These are phyloP conservation scores for Luehdorfia chinensis DNA, from an alignment of 1,140 invertebrate genomes.

Conservation along the genomic window DNA sequence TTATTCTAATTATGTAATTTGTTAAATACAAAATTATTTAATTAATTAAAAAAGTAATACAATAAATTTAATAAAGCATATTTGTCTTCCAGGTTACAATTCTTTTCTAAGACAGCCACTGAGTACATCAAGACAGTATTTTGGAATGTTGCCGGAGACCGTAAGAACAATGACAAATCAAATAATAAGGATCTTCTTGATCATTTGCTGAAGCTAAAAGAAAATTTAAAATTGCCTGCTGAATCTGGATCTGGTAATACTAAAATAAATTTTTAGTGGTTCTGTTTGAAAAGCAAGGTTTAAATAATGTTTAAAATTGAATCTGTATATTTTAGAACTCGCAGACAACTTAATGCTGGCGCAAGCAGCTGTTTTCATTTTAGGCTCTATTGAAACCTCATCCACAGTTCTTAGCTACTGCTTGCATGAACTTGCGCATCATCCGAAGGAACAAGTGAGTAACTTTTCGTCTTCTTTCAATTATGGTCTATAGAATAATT, in stretches of 20 bases:
- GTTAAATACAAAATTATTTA: too few species aligned
- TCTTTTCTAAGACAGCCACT: slow-evolving; percentile 70
- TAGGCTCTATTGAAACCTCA: slow-evolving; percentile 88
- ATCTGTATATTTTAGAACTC: slow-evolving; percentile 54
- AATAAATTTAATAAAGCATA: too few species aligned
- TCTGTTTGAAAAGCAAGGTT: too few species aligned
- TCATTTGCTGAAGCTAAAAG: slow-evolving; percentile 76
- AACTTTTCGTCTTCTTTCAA: too few species aligned
- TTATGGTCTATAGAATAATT: slow-evolving; percentile 11
- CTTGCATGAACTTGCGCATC: slow-evolving; percentile 82
- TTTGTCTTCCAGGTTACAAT: slow-evolving; percentile 71
- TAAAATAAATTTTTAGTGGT: too few species aligned
- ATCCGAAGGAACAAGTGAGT: slow-evolving; percentile 81
- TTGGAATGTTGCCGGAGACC: slow-evolving; percentile 68
- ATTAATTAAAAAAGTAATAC: too few species aligned
- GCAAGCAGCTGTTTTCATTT: slow-evolving; percentile 83
- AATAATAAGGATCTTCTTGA: slow-evolving; percentile 78
- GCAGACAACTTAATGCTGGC: slow-evolving; percentile 80
- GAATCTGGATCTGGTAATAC: slow-evolving; percentile 47
- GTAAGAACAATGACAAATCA: slow-evolving; percentile 54
- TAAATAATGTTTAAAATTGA: too few species aligned
- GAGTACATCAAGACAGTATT: slow-evolving; percentile 77
- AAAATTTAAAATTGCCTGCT: slow-evolving; percentile 69
- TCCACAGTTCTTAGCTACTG: slow-evolving; percentile 82
- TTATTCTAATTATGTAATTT: too few species aligned